Evolutionary conservation across 2,797 vertebrate genomes (phyloP).

Genomic region (Ataeniobius toweri): DNA sequence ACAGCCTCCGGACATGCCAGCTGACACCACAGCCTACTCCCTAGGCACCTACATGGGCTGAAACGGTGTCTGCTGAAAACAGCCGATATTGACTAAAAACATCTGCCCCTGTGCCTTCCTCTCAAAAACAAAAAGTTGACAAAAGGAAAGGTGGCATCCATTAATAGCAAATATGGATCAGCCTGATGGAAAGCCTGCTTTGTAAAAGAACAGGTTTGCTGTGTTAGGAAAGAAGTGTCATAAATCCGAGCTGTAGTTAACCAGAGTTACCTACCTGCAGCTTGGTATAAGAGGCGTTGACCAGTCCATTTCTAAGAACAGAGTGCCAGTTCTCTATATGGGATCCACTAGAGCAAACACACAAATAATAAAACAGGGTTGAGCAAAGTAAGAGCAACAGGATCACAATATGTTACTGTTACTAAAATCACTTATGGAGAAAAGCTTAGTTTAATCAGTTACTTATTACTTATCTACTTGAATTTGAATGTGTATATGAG

Average conservation of each 20-base stretch:
- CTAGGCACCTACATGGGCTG: conserved; percentile 50
- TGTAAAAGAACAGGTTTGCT: conserved; percentile 54
- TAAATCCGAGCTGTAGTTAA: conserved; percentile 61
- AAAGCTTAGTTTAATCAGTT: not conserved
- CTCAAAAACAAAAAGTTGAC: conserved; percentile 46
- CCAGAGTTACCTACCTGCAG: conserved; percentile 88
- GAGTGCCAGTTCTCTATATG: conserved; percentile 99
- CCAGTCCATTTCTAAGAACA: conserved; percentile 98
- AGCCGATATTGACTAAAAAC: conserved; percentile 45
- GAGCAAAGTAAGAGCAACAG: conserved; percentile 42
- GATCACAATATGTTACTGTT: conserved; percentile 7
- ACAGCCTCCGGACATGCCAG: conserved; percentile 53
- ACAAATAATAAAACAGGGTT: conserved; percentile 55
- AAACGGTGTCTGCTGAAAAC: conserved; percentile 56
- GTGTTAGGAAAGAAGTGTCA: conserved; percentile 68
- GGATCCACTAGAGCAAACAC: conserved; percentile 88
- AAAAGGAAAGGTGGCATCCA: conserved; percentile 73
- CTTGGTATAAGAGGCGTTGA: conserved; percentile 99
- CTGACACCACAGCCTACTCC: conserved; percentile 53
- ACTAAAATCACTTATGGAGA: not conserved
- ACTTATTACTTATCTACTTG: not conserved
- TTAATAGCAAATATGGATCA: conserved; percentile 80
- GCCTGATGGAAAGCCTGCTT: conserved; percentile 69
- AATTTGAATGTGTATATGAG: not conserved
- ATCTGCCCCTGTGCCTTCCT: conserved; percentile 60